Percentiles rank a stretch among this genome's conserved stretches.
These are phyloP conservation scores for Pseudorhiza aurosa DNA, from an alignment of 30 jellyfish, hydroid and myxozoan species.

Conservation along the genomic window DNA sequence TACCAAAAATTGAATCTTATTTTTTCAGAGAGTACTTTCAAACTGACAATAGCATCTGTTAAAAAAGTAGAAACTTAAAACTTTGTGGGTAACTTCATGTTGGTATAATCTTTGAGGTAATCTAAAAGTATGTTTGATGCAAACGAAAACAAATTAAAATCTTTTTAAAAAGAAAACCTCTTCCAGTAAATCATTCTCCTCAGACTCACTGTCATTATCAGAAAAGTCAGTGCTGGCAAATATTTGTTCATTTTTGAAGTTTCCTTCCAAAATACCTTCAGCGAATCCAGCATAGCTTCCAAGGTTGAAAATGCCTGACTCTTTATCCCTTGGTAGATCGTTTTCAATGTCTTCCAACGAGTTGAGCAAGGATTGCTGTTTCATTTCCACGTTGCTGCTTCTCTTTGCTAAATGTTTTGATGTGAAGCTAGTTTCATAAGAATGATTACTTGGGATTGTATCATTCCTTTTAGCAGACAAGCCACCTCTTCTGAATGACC, in stretches of 20 bases:
- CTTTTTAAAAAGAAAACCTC: slow-evolving; percentile 23
- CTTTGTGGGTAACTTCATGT: no score
- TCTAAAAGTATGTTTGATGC: no score
- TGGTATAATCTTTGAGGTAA: no score
- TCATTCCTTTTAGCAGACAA: not conserved
- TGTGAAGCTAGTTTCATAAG: no score
- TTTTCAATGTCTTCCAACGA: slow-evolving; percentile 17
- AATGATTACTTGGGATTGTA: not conserved
- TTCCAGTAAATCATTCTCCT: slow-evolving; percentile 20
- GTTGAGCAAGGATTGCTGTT: slow-evolving; percentile 24
- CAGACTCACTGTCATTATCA: slow-evolving; percentile 16
- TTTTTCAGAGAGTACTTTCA: no score
- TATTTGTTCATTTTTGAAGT: slow-evolving; percentile 12
- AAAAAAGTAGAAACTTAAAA: no score
- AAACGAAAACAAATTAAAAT: not conserved
- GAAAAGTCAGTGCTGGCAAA: slow-evolving; percentile 47
- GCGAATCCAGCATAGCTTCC: slow-evolving; percentile 41
- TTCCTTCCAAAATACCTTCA: slow-evolving; percentile 14
- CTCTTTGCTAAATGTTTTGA: not conserved
- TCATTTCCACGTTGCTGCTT: not conserved
- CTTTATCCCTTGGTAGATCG: not conserved
- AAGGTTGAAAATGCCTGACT: not conserved
- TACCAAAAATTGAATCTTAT: no score
- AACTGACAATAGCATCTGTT: no score
- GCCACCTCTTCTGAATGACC: not conserved